Evolutionary conservation across 2,797 vertebrate genomes (phyloP).

Genomic region (Myotis pilosus): DNA sequence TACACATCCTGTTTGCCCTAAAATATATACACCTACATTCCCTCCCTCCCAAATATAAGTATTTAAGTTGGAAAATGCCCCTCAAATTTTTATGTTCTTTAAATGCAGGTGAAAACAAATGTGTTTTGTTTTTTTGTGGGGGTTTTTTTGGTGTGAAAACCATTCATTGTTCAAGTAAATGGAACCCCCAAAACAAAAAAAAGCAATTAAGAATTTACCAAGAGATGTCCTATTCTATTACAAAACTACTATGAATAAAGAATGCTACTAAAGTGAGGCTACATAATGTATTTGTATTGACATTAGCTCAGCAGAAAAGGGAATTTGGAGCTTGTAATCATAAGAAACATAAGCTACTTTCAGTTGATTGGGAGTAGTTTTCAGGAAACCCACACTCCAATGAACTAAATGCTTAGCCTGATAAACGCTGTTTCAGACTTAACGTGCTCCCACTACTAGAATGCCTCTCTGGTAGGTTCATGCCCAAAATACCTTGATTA

Average conservation of each 20-base stretch:
- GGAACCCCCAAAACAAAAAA: background rate
- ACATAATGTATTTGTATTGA: background rate
- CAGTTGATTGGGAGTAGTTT: background rate
- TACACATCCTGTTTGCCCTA: background rate
- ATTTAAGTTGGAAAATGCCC: constrained; percentile 12
- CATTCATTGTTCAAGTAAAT: constrained; percentile 13
- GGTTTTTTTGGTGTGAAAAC: background rate
- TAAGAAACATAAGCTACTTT: constrained; percentile 2
- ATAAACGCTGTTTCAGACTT: background rate
- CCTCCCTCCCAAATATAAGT: background rate
- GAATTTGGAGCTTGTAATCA: background rate
- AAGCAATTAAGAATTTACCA: background rate
- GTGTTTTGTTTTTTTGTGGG: background rate
- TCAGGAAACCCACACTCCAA: background rate
- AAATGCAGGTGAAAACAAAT: background rate
- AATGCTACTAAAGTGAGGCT: background rate
- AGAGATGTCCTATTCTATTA: background rate
- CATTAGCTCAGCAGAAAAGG: background rate
- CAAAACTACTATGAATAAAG: background rate
- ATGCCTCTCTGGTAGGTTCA: background rate
- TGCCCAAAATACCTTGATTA: background rate
- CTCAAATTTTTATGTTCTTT: background rate
- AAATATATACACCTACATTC: background rate
- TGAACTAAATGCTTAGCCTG: background rate
- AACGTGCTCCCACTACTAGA: background rate